These are phyloP conservation scores for Orthonevra nobilis DNA, from an alignment of 2,888 invertebrate species.

Conservation along the genomic window DNA sequence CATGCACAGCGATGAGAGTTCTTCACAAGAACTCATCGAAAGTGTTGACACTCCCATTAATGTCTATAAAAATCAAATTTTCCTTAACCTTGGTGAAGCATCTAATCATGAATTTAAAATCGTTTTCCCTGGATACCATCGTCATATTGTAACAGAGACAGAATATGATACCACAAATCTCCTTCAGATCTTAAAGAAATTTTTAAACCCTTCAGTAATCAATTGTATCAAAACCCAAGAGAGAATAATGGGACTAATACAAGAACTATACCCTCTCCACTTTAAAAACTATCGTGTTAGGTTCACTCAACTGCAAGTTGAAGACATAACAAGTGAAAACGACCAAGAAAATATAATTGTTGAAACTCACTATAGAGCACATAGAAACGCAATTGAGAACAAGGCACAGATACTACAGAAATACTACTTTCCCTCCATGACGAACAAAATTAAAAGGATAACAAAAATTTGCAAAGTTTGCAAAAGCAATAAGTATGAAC, in stretches of 20 bases:
- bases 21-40: not conserved
- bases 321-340: not conserved
- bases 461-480: constrained; percentile 12
- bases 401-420: constrained; percentile 3
- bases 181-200: not conserved
- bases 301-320: not conserved
- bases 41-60: not conserved
- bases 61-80: not conserved
- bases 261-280: constrained; percentile 4
- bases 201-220: not conserved
- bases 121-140: constrained; percentile 12
- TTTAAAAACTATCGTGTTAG: not conserved
- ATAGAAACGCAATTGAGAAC: constrained; percentile 16
- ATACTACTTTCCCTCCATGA: constrained; percentile 14
- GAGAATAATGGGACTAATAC: constrained; percentile 7
- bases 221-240: constrained; percentile 7
- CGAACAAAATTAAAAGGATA: not conserved
- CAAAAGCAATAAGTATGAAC: constrained; percentile 32
- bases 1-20: no score
- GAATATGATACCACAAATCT: not conserved
- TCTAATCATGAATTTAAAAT: not conserved
- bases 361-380: constrained; percentile 11
- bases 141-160: not conserved
- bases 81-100: not conserved
- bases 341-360: constrained; percentile 15